Conservation (phyloP, 1,140 invertebrate species). For the Diplogasteroides magnus region DNA sequence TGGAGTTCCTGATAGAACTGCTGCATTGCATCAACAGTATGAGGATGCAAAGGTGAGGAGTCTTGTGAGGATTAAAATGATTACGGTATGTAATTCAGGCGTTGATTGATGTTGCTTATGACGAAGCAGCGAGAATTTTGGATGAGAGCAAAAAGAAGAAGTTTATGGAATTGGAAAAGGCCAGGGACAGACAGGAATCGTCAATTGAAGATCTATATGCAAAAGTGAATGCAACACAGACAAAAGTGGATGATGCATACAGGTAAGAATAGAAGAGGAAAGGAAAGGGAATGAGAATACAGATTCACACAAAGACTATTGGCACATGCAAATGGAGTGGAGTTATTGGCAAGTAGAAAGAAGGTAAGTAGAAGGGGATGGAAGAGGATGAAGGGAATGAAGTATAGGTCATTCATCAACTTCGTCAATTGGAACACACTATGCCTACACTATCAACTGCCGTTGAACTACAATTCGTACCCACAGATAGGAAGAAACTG, state of each 20-base stretch:
- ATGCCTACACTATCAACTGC: constrained; percentile 26
- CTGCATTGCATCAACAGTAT: constrained; percentile 22
- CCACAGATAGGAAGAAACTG: constrained; percentile 14
- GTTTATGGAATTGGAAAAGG: not conserved
- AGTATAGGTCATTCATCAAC: constrained; percentile 23
- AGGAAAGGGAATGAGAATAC: constrained; percentile 11
- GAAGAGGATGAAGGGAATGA: not conserved
- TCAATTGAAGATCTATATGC: constrained; percentile 28
- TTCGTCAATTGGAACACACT: constrained; percentile 26
- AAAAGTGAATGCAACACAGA: constrained; percentile 28
- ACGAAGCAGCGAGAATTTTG: not conserved
- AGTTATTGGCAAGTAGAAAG: constrained; percentile 28
- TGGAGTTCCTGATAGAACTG: constrained; percentile 15
- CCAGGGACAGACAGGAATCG: constrained; percentile 10
- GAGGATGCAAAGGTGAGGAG: constrained; percentile 25
- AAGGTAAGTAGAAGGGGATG: constrained; percentile 3
- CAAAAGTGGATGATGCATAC: constrained; percentile 26
- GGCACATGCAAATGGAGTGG: constrained; percentile 25
- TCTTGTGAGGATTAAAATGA: constrained; percentile 20
- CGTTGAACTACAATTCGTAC: constrained; percentile 26
- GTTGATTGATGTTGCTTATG: not conserved
- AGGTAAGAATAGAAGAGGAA: constrained; percentile 13
- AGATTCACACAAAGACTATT: constrained; percentile 31
- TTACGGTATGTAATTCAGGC: too few relatives aligned
- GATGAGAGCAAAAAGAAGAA: not conserved